Conservation (phyloP, 1,140 invertebrate species). For the Stenopsyche tienmushanensis region DNA sequence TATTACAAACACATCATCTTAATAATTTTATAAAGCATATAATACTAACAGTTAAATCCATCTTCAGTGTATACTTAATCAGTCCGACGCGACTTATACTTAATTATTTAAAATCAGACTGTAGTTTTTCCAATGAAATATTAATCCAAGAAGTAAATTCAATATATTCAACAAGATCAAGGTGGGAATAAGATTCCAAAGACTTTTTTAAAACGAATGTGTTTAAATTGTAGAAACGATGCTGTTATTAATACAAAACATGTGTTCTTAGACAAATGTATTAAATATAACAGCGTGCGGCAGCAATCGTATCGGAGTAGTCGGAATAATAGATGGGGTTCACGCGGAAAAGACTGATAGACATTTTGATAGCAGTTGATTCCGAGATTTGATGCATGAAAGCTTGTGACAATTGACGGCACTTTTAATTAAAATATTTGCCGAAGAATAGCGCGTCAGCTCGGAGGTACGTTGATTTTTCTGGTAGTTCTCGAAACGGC, state of each 20-base stretch:
- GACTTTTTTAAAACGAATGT: slow-evolving; percentile 32
- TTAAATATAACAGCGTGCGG: slow-evolving; percentile 38
- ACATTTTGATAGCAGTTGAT: slow-evolving; percentile 56
- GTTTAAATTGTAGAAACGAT: slow-evolving; percentile 33
- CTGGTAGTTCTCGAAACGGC: no score
- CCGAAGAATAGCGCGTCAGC: slow-evolving; percentile 1
- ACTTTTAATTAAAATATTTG: no score
- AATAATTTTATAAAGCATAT: no score
- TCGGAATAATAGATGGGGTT: slow-evolving; percentile 66
- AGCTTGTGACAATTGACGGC: slow-evolving; percentile 43
- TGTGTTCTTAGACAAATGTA: slow-evolving; percentile 23
- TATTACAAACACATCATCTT: slow-evolving; percentile 73
- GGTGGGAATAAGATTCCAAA: slow-evolving; percentile 9
- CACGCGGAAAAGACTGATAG: slow-evolving; percentile 56
- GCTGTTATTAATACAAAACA: slow-evolving; percentile 37
- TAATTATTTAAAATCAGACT: slow-evolving; percentile 1
- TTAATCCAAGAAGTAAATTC: background rate
- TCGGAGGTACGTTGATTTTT: background rate
- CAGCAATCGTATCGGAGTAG: slow-evolving; percentile 59
- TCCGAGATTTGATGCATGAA: slow-evolving; percentile 51
- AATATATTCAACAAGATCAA: slow-evolving; percentile 9
- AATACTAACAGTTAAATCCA: no score
- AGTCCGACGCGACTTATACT: no score
- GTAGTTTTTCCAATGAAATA: background rate
- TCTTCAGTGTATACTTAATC: no score